Evolutionary conservation across 2,113 vertebrate species (phyloP), one percentile per base, ranked within the genome.

Genomic region (Nettapus auritus): DNA sequence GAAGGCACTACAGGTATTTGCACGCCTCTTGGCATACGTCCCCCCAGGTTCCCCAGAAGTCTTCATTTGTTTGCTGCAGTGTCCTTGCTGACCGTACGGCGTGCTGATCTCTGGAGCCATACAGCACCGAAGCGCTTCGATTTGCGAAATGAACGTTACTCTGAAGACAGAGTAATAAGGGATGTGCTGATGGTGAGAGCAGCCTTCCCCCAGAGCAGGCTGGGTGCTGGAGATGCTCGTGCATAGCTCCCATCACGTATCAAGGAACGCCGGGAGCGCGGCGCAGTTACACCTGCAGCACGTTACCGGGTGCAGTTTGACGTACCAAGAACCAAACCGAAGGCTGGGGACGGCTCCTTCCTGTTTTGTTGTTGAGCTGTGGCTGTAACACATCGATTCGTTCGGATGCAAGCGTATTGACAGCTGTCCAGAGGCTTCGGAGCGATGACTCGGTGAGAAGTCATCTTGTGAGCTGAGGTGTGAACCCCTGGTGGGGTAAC

Each of bases 131-230:
- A 85, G 28, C 40, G 29, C 7, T 57, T 78, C 67, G 28, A 23
- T 6, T 88, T 91, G 96, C 44, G n/a, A 88, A 95, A 74, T 22
- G 17, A 68, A 62, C 8, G 50, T 78, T 77, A 78, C 84, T 96
- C 95, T 89, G 85, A 87, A 91, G 87, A 68, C 33, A 57, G 55
- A 53, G 11, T n/a, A 20, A 66, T 70, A 84, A 69, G 40, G 80
- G 76, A 5, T 29, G 9, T 48, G 23, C 90, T 94, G 60, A 81
- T 93, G 68, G 23, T 74, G 68, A 60, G 67, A 26, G 57, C 80
- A 48, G 13, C 21, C 56, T 97, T 89, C 67, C 88, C 83, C 38
- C 38, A 66, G 69, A 95, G 85, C 75, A 66, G 29, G 64, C 74
- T 53, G 64, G 38, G 6, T 62, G 46, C 59, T 84, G 33, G 69